phyloP scores from a whole-genome alignment of 2,797 vertebrate genomes.

The Gymnocypris eckloni region DNA sequence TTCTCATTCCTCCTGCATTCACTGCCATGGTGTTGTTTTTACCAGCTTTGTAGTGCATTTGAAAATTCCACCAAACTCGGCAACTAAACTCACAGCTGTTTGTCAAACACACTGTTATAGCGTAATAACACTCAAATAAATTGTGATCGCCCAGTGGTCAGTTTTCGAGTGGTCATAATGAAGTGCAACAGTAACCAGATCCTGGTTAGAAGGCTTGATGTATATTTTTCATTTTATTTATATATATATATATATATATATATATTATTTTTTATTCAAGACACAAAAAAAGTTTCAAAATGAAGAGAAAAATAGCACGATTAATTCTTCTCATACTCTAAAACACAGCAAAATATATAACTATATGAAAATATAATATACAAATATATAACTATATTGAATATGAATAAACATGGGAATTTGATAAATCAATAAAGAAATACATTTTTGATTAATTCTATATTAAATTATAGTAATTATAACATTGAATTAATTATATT shows the following conservation, averaged over 20 bases:
- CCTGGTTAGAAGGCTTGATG: neutral
- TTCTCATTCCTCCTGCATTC: conserved; percentile 66
- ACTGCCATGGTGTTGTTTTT: conserved; percentile 27
- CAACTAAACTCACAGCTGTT: neutral
- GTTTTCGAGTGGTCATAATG: neutral
- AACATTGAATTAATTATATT: neutral
- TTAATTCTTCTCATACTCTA: neutral
- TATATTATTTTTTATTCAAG: neutral
- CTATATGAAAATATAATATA: no score
- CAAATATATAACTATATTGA: neutral
- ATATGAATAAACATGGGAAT: neutral
- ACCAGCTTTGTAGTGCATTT: neutral
- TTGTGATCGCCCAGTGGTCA: neutral
- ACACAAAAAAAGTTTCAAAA: neutral
- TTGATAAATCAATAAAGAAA: neutral
- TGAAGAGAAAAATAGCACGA: no score
- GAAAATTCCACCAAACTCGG: neutral
- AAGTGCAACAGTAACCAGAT: neutral
- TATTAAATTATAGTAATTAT: neutral
- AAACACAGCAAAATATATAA: no score
- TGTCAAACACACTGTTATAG: neutral
- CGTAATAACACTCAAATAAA: neutral
- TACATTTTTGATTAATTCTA: neutral
- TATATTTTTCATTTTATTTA: neutral
- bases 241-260: no score